phyloP scores from a whole-genome alignment of 2,888 invertebrate species.

The Peribatodes rhomboidaria region DNA sequence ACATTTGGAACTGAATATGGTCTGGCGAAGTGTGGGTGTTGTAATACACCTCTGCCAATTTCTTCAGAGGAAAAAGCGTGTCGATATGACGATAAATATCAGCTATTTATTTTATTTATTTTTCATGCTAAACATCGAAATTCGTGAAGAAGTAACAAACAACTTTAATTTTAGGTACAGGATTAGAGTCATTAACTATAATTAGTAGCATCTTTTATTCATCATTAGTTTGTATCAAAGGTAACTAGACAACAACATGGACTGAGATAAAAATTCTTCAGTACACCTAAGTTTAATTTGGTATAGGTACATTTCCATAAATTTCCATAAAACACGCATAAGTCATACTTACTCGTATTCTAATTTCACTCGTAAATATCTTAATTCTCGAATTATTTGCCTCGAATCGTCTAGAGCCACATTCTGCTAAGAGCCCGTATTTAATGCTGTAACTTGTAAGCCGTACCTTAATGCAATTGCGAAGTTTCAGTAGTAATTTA shows the following conservation, averaged over 20 bases:
- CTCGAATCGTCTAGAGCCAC: constrained; percentile 4
- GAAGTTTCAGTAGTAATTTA: constrained; percentile 47
- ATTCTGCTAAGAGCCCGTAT: constrained; percentile 37
- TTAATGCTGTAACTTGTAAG: constrained; percentile 46
- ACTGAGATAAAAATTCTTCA: neutral
- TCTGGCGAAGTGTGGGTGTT: no score
- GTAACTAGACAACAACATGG: neutral
- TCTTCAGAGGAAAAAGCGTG: no score
- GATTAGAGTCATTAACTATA: no score
- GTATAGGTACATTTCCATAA: constrained; percentile 1
- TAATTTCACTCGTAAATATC: constrained; percentile 10
- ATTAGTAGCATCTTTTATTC: no score
- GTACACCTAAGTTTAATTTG: neutral
- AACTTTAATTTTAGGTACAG: no score
- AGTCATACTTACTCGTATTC: constrained; percentile 2
- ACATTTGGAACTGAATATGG: no score
- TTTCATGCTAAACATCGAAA: no score
- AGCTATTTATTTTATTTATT: no score
- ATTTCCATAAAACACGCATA: constrained; percentile 13
- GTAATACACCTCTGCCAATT: no score
- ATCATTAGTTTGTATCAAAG: neutral
- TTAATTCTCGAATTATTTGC: constrained; percentile 2
- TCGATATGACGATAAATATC: no score
- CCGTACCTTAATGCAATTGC: constrained; percentile 45
- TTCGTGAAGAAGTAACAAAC: no score